Conservation (phyloP, 2,797 vertebrate genomes). For the Macropus fuliginosus region DNA sequence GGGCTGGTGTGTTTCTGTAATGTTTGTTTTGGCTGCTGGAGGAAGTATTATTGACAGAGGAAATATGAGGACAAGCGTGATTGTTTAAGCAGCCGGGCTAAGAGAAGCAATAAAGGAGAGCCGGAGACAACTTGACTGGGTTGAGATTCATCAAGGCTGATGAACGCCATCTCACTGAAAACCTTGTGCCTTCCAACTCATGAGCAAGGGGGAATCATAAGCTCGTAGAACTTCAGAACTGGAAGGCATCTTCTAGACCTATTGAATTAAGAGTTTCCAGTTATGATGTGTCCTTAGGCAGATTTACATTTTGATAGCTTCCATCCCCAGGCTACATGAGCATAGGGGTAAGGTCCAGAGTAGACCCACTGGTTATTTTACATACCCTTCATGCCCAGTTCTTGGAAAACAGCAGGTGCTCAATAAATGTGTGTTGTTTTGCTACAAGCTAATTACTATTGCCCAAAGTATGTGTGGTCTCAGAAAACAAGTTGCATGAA, state of each 20-base stretch:
- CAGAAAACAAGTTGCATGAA: neutral
- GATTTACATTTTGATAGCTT: neutral
- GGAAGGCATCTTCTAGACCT: neutral
- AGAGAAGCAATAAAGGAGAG: slow-evolving; percentile 64
- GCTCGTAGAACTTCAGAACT: neutral
- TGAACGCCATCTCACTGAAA: neutral
- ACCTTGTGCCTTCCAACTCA: neutral
- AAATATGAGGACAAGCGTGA: slow-evolving; percentile 61
- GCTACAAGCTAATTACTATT: too few relatives aligned
- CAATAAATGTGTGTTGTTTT: neutral
- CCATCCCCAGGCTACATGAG: neutral
- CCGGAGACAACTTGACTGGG: slow-evolving; percentile 4
- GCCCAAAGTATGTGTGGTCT: neutral
- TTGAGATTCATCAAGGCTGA: slow-evolving; percentile 10
- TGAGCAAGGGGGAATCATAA: accelerated
- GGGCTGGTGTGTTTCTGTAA: slow-evolving; percentile 11
- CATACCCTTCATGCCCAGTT: neutral
- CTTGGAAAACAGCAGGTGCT: neutral
- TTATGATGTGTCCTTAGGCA: neutral
- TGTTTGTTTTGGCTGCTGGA: slow-evolving; percentile 72
- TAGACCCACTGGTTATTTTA: neutral
- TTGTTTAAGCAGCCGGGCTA: slow-evolving; percentile 57
- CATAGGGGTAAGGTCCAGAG: neutral
- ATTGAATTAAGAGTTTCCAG: neutral
- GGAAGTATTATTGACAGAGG: slow-evolving; percentile 71